Base-by-base conservation (phyloP, 2,888 invertebrate genomes). In the Gisinianus flammeolus region DNA sequence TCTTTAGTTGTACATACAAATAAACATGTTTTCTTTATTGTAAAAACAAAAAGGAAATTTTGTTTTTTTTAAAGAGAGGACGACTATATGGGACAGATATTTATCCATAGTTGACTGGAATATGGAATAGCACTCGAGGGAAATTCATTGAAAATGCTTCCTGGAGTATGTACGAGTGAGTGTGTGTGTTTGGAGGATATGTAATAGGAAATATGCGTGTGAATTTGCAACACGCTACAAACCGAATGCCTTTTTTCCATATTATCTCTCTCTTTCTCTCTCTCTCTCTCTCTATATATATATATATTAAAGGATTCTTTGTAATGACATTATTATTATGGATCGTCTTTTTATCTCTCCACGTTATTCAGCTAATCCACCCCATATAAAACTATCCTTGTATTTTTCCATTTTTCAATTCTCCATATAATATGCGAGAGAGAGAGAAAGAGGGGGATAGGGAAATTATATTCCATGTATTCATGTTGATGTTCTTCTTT, bases 311-410 rank as follows among this genome's bases (percentile, higher is more conserved):
- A 31, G 28, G 33, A 67, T 52, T 70, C 19, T 0, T 35, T 4
- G n/a, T 72, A 72, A 62, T 73, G 33, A 31, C 35, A 73, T 73
- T 73, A 64, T 64, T 73, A 73, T 64, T 73, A 64, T 73, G 73
- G 73, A 73, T 73, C 22, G 26, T 73, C 44, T 64, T 31, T 35
- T 64, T 44, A 26, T 62, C 62, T 26, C 62, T 62, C 28, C 44
- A 44, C 44, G 16, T 44, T 44, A 35, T 35, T 35, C 35, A 35
- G 12, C n/a, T 44, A 44, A 16, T 44, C 44, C n/a, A n/a, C n/a
- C n/a, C 44, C 44, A n/a, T 44, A 44, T 44, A 19, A 19, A 44
- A 44, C 19, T 44, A 44, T 44, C 19, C 44, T 44, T 44, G 44
- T 44, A 44, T 44, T 44, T 44, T 44, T 44, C 44, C 44, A 44